Conservation (phyloP, 1,140 invertebrate species). For the Bombus superbus region DNA sequence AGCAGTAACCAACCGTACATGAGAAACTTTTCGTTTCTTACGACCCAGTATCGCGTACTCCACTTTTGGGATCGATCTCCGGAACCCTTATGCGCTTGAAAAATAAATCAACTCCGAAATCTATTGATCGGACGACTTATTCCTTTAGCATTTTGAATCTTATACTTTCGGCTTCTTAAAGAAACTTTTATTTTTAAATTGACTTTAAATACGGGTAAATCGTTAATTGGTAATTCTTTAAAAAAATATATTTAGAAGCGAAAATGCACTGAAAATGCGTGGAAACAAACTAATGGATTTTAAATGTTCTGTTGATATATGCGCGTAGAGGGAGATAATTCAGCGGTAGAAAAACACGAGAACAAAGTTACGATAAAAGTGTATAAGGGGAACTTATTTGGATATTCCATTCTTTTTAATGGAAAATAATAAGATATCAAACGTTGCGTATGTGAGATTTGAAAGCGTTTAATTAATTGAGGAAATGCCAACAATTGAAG, state of each 20-base stretch:
- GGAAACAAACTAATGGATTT: neutral
- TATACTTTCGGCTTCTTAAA: neutral
- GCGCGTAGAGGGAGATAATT: neutral
- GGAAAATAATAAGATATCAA: neutral
- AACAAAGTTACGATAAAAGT: conserved; percentile 16
- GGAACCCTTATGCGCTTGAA: neutral
- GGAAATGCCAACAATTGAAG: neutral
- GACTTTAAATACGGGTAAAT: neutral
- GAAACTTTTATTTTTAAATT: neutral
- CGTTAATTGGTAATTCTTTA: no score
- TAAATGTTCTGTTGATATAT: neutral
- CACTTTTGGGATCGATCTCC: conserved; percentile 8
- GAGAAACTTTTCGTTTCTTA: conserved; percentile 23
- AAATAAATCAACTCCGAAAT: neutral
- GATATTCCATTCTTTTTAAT: neutral
- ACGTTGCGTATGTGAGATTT: neutral
- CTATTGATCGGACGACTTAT: neutral
- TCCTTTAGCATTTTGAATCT: neutral
- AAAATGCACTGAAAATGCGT: neutral
- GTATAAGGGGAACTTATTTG: neutral
- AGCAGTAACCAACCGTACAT: conserved; percentile 7
- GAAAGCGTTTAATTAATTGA: neutral
- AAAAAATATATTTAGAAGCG: neutral
- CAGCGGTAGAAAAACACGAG: neutral
- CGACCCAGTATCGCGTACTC: conserved; percentile 15